Evolutionary conservation across 2,113 vertebrate genomes (phyloP).

Genomic region (Mormyrus iriodes): DNA sequence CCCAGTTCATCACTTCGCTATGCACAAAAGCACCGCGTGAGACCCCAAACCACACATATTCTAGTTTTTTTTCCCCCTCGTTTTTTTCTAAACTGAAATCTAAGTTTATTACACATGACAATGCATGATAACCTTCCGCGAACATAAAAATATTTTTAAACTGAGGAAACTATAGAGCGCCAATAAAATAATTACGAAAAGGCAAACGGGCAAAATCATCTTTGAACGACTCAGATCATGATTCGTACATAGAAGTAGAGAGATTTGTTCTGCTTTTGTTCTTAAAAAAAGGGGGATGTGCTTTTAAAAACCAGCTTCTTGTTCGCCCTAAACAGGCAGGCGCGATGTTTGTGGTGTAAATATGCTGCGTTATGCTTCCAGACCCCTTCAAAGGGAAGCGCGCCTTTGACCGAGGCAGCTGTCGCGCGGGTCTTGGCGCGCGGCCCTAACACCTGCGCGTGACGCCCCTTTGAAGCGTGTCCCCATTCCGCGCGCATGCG

Average conservation of each 20-base stretch:
- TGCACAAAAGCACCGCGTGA: background rate
- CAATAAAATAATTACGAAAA: conserved; percentile 36
- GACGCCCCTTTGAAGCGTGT: conserved; percentile 47
- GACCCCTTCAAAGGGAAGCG: conserved; percentile 22
- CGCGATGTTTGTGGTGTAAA: conserved; percentile 19
- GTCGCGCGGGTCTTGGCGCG: conserved; percentile 13
- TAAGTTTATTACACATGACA: background rate
- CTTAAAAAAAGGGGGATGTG: background rate
- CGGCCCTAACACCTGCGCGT: conserved; percentile 41
- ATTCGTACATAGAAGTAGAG: conserved; percentile 29
- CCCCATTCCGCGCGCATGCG: conserved; percentile 32
- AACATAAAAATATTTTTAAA: background rate
- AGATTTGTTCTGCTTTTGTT: conserved; percentile 20
- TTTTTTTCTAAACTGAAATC: background rate
- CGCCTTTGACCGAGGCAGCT: background rate
- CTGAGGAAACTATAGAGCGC: background rate
- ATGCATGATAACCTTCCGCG: background rate
- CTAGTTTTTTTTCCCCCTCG: background rate
- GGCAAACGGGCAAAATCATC: background rate
- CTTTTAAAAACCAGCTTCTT: background rate
- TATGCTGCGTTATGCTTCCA: background rate
- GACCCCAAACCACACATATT: background rate
- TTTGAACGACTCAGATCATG: background rate
- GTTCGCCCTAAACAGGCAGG: background rate
- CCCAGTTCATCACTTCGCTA: background rate